Evolutionary conservation across 2,888 invertebrate species (phyloP), one percentile per base, ranked within the genome.

Genomic region (Criorhina ranunculi): DNA sequence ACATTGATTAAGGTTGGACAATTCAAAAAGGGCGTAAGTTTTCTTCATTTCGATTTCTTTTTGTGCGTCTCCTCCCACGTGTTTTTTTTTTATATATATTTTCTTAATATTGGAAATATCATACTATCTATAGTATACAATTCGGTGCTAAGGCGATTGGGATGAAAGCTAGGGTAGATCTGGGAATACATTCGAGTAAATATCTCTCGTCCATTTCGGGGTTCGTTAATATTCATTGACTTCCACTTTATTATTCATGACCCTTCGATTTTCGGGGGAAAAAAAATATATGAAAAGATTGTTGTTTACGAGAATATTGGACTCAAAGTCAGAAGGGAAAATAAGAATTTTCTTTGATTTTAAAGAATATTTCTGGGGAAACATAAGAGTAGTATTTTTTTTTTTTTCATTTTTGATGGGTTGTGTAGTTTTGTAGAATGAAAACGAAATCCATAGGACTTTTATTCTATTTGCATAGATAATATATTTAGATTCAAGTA

Each of bases 221-320:
- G 24, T 15, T 46, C 55, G 31, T 64, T 57, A 49, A 49, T 49
- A 70, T 70, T 49, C 64, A 75, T 57, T 55, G 55, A 24, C 46
- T 62, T 35, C 24, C 17, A 46, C 37, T 75, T 75, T 57, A 57
- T 75, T 75, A 66, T 66, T 66, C 75, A 66, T 55, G 64, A 44
- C 7, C 57, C 17, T 29, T 12, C 37, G 37, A 42, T 29, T 37
- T n/a, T 1, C 37, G 49, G 4, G 24, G 4, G 4, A 24, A 24
- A 24, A 24, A 24, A 24, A n/a, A 42, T 15, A 53, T 2, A 42
- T 19, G 8, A 9, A 42, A 53, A 15, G 17, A 40, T 66, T 40
- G 29, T 5, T 42, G 19, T 42, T 31, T 64, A 24, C 12, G 12
- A 19, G 9, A 40, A 60, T 40, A n/a, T 60, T 3, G 0, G 9